Evolutionary conservation across 2,113 vertebrate species (phyloP).

Genomic region (Mesembrinibis cayennensis): DNA sequence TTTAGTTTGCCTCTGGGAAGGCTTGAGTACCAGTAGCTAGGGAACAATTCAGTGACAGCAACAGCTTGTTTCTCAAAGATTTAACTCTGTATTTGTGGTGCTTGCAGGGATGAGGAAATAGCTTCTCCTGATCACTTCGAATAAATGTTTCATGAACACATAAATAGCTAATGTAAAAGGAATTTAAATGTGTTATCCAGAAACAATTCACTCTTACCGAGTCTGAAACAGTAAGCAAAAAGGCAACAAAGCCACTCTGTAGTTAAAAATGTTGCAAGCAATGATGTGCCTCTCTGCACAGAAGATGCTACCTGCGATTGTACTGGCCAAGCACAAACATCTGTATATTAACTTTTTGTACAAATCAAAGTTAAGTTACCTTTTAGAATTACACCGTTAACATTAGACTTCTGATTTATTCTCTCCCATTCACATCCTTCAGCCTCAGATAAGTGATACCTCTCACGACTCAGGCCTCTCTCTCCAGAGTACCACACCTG

Average conservation of each 20-base stretch:
- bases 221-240: neutral
- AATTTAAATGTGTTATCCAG: constrained; percentile 24
- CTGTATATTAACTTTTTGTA: neutral
- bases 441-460: neutral
- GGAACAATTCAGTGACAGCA: constrained; percentile 2
- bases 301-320: neutral
- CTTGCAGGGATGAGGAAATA: neutral
- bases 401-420: neutral
- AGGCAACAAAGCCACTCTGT: neutral
- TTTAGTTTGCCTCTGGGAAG: constrained; percentile 21
- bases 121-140: constrained; percentile 13
- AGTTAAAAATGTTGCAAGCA: neutral
- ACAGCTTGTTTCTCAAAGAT: constrained; percentile 30
- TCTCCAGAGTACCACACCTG: neutral
- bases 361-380: neutral
- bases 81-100: neutral
- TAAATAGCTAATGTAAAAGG: constrained; percentile 26
- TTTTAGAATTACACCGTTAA: neutral
- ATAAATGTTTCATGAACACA: constrained; percentile 24
- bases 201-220: neutral
- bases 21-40: neutral
- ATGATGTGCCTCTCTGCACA: neutral
- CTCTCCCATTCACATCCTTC: neutral
- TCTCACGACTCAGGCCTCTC: neutral
- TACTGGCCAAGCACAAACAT: neutral